Evolutionary conservation across 2,797 vertebrate species (phyloP).

Genomic region (Anguilla megastoma): DNA sequence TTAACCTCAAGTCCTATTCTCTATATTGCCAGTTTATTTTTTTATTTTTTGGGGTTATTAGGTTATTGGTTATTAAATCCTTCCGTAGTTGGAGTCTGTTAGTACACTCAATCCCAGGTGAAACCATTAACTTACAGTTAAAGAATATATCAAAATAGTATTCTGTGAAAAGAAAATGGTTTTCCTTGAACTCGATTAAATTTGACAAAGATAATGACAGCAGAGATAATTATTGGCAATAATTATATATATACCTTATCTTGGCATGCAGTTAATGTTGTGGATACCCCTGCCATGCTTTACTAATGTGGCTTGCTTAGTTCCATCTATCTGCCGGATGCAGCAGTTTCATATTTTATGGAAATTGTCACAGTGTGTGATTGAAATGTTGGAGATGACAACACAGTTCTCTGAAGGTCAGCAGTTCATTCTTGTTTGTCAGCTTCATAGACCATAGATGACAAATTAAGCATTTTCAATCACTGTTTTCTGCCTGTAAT

Average conservation of each 20-base stretch:
- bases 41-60: neutral
- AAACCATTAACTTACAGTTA: conserved; percentile 33
- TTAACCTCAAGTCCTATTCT: conserved; percentile 35
- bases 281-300: neutral
- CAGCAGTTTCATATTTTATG: conserved; percentile 30
- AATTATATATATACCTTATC: neutral
- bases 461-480: conserved; percentile 30
- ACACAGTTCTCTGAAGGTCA: neutral
- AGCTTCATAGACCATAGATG: conserved; percentile 33
- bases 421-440: conserved; percentile 27
- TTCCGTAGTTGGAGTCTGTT: conserved; percentile 15
- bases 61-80: conserved; percentile 32
- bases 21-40: conserved; percentile 2
- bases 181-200: neutral
- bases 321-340: conserved; percentile 23
- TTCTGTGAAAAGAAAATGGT: neutral
- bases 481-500: conserved; percentile 24
- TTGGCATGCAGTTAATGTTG: neutral
- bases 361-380: conserved; percentile 19
- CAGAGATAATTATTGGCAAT: conserved; percentile 26
- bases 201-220: conserved; percentile 6
- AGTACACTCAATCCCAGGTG: conserved; percentile 35
- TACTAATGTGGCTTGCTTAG: conserved; percentile 25
- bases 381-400: conserved; percentile 25
- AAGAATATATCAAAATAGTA: conserved; percentile 31